phyloP scores from a whole-genome alignment of 2,888 invertebrate species.

The Gastrophysa polygoni region DNA sequence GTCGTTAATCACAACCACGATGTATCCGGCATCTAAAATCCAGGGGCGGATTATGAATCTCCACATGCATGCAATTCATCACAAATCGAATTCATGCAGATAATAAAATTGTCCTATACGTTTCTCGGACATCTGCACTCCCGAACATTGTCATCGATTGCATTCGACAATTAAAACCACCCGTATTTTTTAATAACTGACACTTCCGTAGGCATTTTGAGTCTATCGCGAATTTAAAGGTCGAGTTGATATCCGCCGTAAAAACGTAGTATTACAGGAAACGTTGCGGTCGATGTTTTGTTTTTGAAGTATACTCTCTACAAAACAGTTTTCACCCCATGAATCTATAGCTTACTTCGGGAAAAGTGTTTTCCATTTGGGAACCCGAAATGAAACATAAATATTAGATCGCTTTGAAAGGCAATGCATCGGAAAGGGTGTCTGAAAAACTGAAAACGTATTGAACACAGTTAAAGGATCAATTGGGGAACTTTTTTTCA shows the following conservation, averaged over 20 bases:
- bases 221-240: neutral
- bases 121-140: slow-evolving; percentile 1
- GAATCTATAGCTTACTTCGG: no score
- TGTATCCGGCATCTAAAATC: neutral
- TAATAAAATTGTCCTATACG: slow-evolving; percentile 5
- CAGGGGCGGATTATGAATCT: neutral
- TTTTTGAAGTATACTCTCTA: no score
- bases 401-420: no score
- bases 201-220: neutral
- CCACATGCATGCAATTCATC: neutral
- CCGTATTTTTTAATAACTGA: neutral
- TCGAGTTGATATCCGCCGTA: neutral
- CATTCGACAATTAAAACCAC: slow-evolving; percentile 3
- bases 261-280: neutral
- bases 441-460: no score
- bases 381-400: no score
- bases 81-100: slow-evolving; percentile 4
- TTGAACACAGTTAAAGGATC: no score
- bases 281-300: no score
- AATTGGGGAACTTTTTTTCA: no score
- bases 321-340: no score
- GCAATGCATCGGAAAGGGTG: no score
- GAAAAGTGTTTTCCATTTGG: no score
- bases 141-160: slow-evolving; percentile 10
- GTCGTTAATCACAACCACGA: neutral